Percentiles rank a stretch among this genome's conserved stretches.
Conservation (phyloP, 1,140 invertebrate genomes). For the Augochlora pura region DNA sequence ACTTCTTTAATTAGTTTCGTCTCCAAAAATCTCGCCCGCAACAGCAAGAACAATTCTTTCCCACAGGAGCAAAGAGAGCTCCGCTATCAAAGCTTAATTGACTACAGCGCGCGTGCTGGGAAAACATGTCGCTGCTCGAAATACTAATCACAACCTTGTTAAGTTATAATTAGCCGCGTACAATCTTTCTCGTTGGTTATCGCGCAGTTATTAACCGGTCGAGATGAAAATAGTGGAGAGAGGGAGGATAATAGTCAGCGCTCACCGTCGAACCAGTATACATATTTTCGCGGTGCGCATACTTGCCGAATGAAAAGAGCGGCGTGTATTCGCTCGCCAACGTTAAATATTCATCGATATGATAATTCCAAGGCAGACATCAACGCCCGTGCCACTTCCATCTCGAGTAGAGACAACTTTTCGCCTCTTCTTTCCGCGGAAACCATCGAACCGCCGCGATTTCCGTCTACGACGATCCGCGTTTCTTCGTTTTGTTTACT, state of each 20-base stretch:
- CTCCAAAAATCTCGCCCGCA: too few relatives aligned
- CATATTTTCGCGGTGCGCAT: not conserved
- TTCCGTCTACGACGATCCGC: not conserved
- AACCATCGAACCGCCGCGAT: not conserved
- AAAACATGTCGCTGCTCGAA: not conserved
- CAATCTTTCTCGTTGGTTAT: slow-evolving; percentile 16
- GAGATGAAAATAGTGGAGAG: slow-evolving; percentile 3
- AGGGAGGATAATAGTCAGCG: not conserved
- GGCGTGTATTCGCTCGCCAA: slow-evolving; percentile 12
- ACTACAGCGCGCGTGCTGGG: not conserved
- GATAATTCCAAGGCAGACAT: slow-evolving; percentile 21
- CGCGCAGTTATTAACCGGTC: slow-evolving; percentile 9
- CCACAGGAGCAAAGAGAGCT: too few relatives aligned
- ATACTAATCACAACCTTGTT: slow-evolving; percentile 8
- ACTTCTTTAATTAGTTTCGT: too few relatives aligned
- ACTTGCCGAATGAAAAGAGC: not conserved
- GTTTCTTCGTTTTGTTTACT: not conserved
- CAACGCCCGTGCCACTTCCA: slow-evolving; percentile 17
- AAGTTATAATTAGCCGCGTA: slow-evolving; percentile 2
- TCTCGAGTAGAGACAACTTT: not conserved
- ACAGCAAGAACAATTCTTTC: too few relatives aligned
- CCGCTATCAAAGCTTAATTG: not conserved
- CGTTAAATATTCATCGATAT: slow-evolving; percentile 52
- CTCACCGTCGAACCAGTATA: not conserved
- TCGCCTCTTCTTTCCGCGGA: slow-evolving; percentile 9